These are phyloP conservation scores for Eulemur rufifrons DNA, from an alignment of 2,113 vertebrate genomes.

Conservation along the genomic window DNA sequence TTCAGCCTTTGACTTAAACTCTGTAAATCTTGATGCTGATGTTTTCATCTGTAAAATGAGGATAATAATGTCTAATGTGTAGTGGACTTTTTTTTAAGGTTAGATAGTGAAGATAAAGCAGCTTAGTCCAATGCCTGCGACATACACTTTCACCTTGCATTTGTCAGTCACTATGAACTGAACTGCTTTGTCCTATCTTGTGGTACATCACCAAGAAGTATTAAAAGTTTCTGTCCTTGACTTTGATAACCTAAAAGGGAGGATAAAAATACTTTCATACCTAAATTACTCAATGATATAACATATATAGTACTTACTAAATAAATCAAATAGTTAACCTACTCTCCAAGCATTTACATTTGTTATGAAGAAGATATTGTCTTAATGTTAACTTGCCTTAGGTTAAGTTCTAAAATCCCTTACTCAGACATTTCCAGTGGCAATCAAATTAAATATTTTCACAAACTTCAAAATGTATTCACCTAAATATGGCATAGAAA, in stretches of 20 bases:
- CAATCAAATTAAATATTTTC: background rate
- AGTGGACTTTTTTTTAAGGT: background rate
- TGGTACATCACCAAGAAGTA: background rate
- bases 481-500: background rate
- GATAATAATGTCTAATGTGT: background rate
- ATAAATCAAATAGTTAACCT: background rate
- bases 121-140: background rate
- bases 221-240: background rate
- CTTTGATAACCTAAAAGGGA: background rate
- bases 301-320: background rate
- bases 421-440: background rate
- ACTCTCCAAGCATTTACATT: background rate
- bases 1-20: background rate
- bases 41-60: background rate
- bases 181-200: background rate
- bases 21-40: background rate
- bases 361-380: background rate
- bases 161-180: background rate
- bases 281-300: background rate
- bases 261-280: background rate
- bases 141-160: background rate
- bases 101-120: background rate
- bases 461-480: background rate
- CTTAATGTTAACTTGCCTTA: background rate
- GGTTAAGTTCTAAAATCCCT: background rate